These are phyloP conservation scores for Heliconius erato DNA, from an alignment of 2,888 invertebrate species.

Conservation along the genomic window DNA sequence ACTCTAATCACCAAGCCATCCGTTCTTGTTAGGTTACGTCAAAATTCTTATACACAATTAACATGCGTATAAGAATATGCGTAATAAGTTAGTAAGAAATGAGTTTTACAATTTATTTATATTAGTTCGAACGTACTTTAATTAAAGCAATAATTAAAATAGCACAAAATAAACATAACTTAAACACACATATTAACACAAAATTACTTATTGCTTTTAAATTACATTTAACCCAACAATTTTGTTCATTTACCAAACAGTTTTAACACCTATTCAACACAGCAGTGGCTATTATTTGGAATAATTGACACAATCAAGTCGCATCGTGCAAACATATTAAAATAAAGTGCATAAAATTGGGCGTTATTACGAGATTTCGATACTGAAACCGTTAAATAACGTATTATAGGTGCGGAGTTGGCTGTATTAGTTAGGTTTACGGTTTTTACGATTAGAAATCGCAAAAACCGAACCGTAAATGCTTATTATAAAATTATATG, in stretches of 20 bases:
- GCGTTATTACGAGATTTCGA: slow-evolving; percentile 17
- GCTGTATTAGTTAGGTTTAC: neutral
- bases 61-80: too few species aligned
- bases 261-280: slow-evolving; percentile 21
- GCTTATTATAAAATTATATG: too few species aligned
- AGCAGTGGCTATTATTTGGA: neutral
- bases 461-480: too few species aligned
- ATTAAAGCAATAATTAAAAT: too few species aligned
- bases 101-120: too few species aligned
- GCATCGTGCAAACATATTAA: slow-evolving; percentile 34
- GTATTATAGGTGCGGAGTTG: neutral
- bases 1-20: too few species aligned
- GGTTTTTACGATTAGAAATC: neutral
- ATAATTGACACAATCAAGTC: slow-evolving; percentile 35
- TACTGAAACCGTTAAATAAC: slow-evolving; percentile 30
- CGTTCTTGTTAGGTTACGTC: too few species aligned
- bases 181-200: neutral
- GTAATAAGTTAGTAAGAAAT: too few species aligned
- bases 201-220: slow-evolving; percentile 11
- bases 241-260: slow-evolving; percentile 13
- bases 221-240: neutral
- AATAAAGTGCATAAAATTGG: slow-evolving; percentile 33
- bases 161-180: neutral
- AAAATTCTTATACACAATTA: too few species aligned
- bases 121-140: too few species aligned